phyloP scores from a whole-genome alignment of 2,888 invertebrate species.

The Heliconius ethilla region DNA sequence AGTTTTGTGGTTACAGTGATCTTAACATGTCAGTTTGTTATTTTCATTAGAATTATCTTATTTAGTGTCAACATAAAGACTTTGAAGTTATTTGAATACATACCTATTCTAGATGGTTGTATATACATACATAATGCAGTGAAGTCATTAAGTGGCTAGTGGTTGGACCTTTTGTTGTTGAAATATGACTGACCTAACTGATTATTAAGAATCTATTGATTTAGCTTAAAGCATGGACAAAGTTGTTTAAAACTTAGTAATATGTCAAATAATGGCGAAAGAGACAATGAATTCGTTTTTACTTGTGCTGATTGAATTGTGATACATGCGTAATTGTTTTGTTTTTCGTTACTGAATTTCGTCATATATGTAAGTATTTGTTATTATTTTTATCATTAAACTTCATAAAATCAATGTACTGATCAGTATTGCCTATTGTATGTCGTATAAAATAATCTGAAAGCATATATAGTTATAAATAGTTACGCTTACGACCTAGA shows the following conservation, averaged over 20 bases:
- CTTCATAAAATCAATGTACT: slow-evolving; percentile 20
- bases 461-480: slow-evolving; percentile 43
- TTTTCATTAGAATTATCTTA: neutral
- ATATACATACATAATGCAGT: slow-evolving; percentile 30
- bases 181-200: slow-evolving; percentile 23
- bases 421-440: slow-evolving; percentile 50
- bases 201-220: slow-evolving; percentile 20
- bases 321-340: slow-evolving; percentile 42
- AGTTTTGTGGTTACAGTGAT: neutral
- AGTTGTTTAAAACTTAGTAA: slow-evolving; percentile 57
- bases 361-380: slow-evolving; percentile 46
- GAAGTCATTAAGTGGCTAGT: slow-evolving; percentile 37
- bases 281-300: slow-evolving; percentile 57
- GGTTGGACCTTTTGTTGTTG: slow-evolving; percentile 39
- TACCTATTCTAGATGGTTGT: slow-evolving; percentile 30
- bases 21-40: neutral
- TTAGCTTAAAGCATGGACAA: slow-evolving; percentile 45
- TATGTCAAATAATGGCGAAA: slow-evolving; percentile 57
- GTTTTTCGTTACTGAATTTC: slow-evolving; percentile 35
- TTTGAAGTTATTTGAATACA: neutral
- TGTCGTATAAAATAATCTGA: slow-evolving; percentile 31
- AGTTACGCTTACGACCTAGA: slow-evolving; percentile 45
- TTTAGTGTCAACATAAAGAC: neutral
- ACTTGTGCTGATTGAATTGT: slow-evolving; percentile 53
- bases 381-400: neutral